Conservation (phyloP, 2,797 vertebrate genomes). For the Silurus aristotelis region DNA sequence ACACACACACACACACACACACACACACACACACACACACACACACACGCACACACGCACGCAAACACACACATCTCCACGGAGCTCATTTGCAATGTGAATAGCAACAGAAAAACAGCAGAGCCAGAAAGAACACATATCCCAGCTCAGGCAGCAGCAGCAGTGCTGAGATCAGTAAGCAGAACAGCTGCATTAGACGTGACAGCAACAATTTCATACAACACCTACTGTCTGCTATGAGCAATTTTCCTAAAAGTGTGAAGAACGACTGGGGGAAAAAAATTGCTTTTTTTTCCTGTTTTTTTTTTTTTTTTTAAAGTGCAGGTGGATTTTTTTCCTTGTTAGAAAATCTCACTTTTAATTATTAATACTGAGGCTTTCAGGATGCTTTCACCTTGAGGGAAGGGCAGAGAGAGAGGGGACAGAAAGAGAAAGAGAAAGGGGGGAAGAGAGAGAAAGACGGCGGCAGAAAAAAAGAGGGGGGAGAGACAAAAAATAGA, state of each 20-base stretch:
- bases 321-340: background rate
- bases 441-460: no score
- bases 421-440: no score
- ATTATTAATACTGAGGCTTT: constrained; percentile 12
- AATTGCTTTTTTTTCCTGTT: background rate
- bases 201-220: constrained; percentile 72
- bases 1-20: constrained; percentile 48
- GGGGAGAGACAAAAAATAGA: background rate
- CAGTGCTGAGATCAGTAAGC: constrained; percentile 3
- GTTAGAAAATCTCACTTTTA: background rate
- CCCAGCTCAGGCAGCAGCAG: background rate
- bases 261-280: background rate
- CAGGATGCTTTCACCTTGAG: background rate
- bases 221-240: constrained; percentile 60
- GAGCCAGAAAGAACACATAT: constrained; percentile 42
- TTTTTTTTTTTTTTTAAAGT: constrained; percentile 15
- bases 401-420: no score
- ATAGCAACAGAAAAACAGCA: constrained; percentile 56
- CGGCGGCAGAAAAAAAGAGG: background rate
- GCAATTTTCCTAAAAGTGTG: background rate
- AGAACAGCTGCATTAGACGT: constrained; percentile 59
- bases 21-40: background rate
- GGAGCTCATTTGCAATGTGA: constrained; percentile 55
- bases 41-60: constrained; percentile 44
- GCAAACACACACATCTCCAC: constrained; percentile 34